Percentiles rank a stretch among this genome's conserved stretches.
Conservation (phyloP, 2,888 invertebrate species). For the Pomacea canaliculata region DNA sequence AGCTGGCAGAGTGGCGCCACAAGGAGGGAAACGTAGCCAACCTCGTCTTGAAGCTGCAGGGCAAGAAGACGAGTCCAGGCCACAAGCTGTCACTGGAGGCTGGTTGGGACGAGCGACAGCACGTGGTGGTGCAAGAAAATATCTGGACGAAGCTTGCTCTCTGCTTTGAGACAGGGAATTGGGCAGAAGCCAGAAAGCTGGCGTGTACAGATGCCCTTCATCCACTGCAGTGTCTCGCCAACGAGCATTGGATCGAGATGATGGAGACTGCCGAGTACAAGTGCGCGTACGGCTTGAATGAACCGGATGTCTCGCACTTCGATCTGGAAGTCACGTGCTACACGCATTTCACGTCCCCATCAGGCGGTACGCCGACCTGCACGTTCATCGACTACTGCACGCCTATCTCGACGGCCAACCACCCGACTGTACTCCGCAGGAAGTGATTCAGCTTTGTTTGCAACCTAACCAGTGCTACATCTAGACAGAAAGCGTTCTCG, state of each 20-base stretch:
- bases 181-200: conserved; percentile 21
- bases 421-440: conserved; percentile 32
- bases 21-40: conserved; percentile 19
- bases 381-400: conserved; percentile 45
- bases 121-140: conserved; percentile 29
- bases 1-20: conserved; percentile 10
- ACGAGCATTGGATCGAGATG: conserved; percentile 38
- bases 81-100: conserved; percentile 18
- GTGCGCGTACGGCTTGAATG: conserved; percentile 29
- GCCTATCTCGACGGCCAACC: conserved; percentile 27
- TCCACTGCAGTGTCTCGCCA: conserved; percentile 38
- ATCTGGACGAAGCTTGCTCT: conserved; percentile 33
- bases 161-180: conserved; percentile 16
- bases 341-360: conserved; percentile 49
- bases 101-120: not conserved
- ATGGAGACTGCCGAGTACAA: conserved; percentile 39
- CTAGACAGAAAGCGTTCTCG: conserved; percentile 40
- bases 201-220: conserved; percentile 39
- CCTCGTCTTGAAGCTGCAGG: conserved; percentile 33
- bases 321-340: conserved; percentile 40
- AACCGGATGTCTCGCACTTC: conserved; percentile 38
- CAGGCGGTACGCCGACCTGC: conserved; percentile 43
- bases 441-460: conserved; percentile 39
- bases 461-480: conserved; percentile 40
- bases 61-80: conserved; percentile 9